Percentiles rank a stretch among this genome's conserved stretches.
Conservation (phyloP, 2,113 vertebrate species). For the Chrysochloris asiatica region DNA sequence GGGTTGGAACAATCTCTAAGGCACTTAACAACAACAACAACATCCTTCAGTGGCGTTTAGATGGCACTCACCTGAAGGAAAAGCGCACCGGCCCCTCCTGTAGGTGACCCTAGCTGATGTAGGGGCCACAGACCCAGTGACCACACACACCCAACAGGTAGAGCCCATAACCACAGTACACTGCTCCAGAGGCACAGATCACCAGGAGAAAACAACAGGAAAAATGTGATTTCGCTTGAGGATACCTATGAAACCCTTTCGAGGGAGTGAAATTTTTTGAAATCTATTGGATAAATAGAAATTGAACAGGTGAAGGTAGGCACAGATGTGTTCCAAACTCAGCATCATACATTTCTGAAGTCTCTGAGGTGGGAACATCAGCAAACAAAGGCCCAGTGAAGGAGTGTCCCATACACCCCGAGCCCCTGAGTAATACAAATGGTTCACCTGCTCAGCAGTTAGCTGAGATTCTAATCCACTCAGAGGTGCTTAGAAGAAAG, state of each 20-base stretch:
- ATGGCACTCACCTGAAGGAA: background rate
- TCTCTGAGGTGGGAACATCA: background rate
- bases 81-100: background rate
- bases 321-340: background rate
- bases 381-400: background rate
- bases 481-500: background rate
- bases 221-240: background rate
- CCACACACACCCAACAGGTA: rapidly evolving
- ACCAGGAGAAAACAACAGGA: background rate
- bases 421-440: background rate
- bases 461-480: background rate
- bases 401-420: background rate
- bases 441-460: background rate
- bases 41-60: background rate
- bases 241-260: background rate
- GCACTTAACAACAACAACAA: too few species aligned
- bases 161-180: rapidly evolving
- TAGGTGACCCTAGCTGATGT: too few species aligned
- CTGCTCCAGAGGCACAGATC: background rate
- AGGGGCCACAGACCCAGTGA: too few species aligned
- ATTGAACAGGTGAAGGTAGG: background rate
- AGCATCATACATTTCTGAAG: background rate
- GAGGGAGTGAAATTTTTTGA: background rate
- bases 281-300: background rate
- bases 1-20: too few species aligned